Evolutionary conservation across 2,888 invertebrate genomes (phyloP).

Genomic region (Herminia tarsipennalis): DNA sequence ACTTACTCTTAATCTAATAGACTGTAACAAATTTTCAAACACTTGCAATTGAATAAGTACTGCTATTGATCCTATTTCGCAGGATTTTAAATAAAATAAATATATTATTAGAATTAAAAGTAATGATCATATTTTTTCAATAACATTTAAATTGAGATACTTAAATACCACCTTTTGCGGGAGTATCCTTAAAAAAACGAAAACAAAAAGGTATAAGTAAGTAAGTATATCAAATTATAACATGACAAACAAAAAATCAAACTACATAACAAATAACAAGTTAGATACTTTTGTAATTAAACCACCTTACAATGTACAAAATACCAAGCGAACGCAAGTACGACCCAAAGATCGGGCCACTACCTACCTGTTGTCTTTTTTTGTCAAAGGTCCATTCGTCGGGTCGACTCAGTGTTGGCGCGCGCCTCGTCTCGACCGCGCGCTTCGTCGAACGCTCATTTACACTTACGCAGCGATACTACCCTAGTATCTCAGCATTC

Average conservation of each 20-base stretch:
- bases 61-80: no score
- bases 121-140: no score
- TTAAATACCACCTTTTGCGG: no score
- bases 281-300: constrained; percentile 2
- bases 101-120: no score
- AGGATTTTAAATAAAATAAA: no score
- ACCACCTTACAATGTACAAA: constrained; percentile 16
- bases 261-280: not conserved
- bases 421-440: constrained; percentile 67
- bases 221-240: not conserved
- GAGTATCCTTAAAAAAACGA: no score
- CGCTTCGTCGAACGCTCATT: constrained; percentile 47
- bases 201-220: no score
- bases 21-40: no score
- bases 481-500: constrained; percentile 1
- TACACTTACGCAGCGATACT: constrained; percentile 13
- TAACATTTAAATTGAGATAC: no score
- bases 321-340: constrained; percentile 38
- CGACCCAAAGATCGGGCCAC: constrained; percentile 38
- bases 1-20: no score
- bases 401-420: constrained; percentile 70
- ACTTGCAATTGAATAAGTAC: no score
- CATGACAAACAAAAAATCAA: not conserved
- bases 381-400: constrained; percentile 69
- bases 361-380: constrained; percentile 71